Percentiles rank a stretch among this genome's conserved stretches.
phyloP scores from a whole-genome alignment of 2,797 vertebrate genomes.

The Acomys russatus region DNA sequence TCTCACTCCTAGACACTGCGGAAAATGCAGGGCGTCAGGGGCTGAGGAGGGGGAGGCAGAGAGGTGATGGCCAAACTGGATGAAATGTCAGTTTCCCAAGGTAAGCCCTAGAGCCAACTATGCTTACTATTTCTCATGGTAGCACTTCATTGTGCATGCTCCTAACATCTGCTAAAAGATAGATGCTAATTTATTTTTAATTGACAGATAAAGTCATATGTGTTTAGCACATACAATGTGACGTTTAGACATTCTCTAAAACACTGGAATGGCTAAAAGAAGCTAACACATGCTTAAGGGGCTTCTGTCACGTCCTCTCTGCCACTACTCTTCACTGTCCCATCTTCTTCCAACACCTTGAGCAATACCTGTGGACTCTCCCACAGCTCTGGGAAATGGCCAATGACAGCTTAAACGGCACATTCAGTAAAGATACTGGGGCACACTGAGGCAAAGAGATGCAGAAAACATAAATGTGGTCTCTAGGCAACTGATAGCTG shows the following conservation, averaged over 20 bases:
- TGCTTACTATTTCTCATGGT: not conserved
- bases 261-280: not conserved
- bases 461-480: not conserved
- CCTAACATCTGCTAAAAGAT: not conserved
- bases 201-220: not conserved
- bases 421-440: not conserved
- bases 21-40: not conserved
- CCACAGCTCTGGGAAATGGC: not conserved
- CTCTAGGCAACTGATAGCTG: not conserved
- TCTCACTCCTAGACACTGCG: not conserved
- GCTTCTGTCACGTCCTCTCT: not conserved
- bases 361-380: not conserved
- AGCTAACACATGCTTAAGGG: not conserved
- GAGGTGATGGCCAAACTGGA: not conserved
- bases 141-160: not conserved
- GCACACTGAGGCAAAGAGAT: not conserved
- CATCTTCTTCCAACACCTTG: not conserved
- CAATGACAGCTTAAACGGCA: not conserved
- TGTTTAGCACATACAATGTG: not conserved
- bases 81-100: not conserved
- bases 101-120: not conserved
- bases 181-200: not conserved
- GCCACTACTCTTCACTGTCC: not conserved
- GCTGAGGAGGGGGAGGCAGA: not conserved
- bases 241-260: not conserved